phyloP scores from a whole-genome alignment of 2,797 vertebrate genomes.

The Anabacerthia variegaticeps region DNA sequence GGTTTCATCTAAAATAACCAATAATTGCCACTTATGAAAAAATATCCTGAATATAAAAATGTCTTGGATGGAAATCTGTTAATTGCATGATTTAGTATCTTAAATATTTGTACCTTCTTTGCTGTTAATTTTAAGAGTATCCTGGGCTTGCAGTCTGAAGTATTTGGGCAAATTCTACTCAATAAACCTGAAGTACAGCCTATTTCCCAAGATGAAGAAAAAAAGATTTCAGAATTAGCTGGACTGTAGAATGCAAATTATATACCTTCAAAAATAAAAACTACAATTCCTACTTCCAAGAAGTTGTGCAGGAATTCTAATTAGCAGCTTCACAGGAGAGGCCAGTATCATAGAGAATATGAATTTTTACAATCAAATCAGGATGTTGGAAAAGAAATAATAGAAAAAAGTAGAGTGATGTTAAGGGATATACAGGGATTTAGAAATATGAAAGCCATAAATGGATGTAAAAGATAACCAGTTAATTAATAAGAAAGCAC shows the following conservation, averaged over 20 bases:
- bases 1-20: slow-evolving; percentile 34
- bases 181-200: neutral
- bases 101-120: slow-evolving; percentile 35
- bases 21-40: slow-evolving; percentile 25
- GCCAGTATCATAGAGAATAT: neutral
- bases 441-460: slow-evolving; percentile 10
- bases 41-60: neutral
- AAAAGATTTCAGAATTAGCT: neutral
- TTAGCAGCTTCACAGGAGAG: neutral
- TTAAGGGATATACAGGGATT: slow-evolving; percentile 10
- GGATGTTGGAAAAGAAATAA: neutral
- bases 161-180: slow-evolving; percentile 6
- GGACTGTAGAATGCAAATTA: neutral
- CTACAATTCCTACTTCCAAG: neutral
- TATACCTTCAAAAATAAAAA: neutral
- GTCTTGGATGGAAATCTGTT: slow-evolving; percentile 1
- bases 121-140: neutral
- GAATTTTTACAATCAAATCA: neutral
- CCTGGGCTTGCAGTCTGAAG: neutral
- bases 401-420: neutral
- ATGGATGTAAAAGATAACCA: slow-evolving; percentile 47
- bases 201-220: neutral
- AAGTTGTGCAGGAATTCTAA: slow-evolving; percentile 1
- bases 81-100: neutral
- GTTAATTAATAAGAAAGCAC: slow-evolving; percentile 32